Percentiles rank a stretch among this genome's conserved stretches.
These are phyloP conservation scores for Vultur gryphus DNA, from an alignment of 2,797 vertebrate genomes.

Conservation along the genomic window DNA sequence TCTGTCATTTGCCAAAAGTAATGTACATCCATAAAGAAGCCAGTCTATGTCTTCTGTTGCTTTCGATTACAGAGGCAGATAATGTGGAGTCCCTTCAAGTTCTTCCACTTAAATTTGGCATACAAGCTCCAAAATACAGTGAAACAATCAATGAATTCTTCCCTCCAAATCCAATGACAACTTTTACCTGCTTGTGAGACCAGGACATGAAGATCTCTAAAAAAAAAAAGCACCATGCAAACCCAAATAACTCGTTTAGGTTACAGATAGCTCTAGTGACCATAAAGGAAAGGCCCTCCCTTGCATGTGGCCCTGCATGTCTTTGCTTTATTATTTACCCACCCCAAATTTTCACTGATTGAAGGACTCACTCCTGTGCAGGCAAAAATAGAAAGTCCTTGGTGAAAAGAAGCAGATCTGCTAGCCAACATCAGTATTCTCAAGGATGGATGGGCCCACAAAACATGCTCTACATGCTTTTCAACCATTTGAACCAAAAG, in stretches of 20 bases:
- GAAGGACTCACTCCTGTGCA: background rate
- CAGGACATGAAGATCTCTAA: background rate
- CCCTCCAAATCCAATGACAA: background rate
- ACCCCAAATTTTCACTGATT: background rate
- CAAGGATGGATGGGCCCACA: background rate
- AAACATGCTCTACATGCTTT: background rate
- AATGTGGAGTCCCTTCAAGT: background rate
- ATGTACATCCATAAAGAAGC: background rate
- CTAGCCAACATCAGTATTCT: background rate
- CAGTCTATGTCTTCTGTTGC: background rate
- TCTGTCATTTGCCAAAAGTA: background rate
- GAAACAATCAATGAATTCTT: background rate
- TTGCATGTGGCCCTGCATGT: background rate
- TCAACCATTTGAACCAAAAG: background rate
- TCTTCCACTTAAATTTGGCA: background rate
- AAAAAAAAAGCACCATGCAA: background rate
- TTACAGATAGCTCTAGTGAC: background rate
- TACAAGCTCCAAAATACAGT: background rate
- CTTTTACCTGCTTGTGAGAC: background rate
- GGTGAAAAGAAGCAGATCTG: background rate
- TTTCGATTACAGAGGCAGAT: background rate
- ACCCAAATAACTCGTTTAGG: rapidly evolving
- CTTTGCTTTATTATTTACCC: background rate
- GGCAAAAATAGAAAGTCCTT: background rate
- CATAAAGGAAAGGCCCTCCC: background rate